phyloP scores from a whole-genome alignment of 2,113 vertebrate species.

The Tautogolabrus adspersus region DNA sequence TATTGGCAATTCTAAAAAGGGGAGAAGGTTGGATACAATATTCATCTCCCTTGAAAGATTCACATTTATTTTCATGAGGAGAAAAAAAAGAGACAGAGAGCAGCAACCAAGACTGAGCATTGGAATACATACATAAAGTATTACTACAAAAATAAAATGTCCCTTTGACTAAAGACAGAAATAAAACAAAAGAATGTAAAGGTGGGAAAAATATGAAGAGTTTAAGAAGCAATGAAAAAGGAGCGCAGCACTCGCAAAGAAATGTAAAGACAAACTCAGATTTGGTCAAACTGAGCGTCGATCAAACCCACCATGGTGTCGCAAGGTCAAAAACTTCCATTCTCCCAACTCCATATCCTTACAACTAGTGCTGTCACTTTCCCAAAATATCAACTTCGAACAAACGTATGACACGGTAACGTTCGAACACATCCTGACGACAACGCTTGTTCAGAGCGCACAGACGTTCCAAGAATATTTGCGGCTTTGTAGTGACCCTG shows the following conservation, averaged over 20 bases:
- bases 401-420: too few relatives aligned
- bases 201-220: background rate
- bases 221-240: background rate
- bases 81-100: background rate
- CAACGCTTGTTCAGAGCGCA: too few relatives aligned
- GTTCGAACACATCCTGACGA: too few relatives aligned
- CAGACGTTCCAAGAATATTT: too few relatives aligned
- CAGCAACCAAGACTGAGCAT: conserved; percentile 1
- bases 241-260: background rate
- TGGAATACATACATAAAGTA: background rate
- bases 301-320: background rate
- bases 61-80: conserved; percentile 39
- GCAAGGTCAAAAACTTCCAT: background rate
- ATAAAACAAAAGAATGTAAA: background rate
- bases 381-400: too few relatives aligned
- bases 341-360: background rate
- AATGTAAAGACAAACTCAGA: background rate
- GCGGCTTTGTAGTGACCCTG: too few relatives aligned
- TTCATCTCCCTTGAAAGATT: conserved; percentile 44
- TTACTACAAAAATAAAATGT: background rate
- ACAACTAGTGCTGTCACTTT: too few relatives aligned
- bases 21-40: conserved; percentile 26
- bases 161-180: conserved; percentile 9
- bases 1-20: conserved; percentile 23
- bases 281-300: conserved; percentile 1